phyloP scores from a whole-genome alignment of 2,113 vertebrate species.

The Thunnus thynnus region DNA sequence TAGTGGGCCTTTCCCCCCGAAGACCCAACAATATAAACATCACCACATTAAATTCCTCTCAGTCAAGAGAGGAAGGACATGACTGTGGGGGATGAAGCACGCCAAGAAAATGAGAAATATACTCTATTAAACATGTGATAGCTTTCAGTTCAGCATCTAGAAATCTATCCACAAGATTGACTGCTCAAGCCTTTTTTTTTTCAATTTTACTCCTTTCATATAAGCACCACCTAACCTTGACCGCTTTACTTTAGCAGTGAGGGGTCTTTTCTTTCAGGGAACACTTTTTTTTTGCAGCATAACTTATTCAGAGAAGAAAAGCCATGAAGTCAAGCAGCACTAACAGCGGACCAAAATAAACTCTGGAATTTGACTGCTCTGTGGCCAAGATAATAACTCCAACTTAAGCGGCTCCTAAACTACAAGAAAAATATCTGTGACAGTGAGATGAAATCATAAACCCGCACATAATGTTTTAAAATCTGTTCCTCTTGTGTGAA shows the following conservation, averaged over 20 bases:
- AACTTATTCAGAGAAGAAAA: constrained; percentile 58
- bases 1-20: constrained; percentile 8
- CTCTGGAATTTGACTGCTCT: constrained; percentile 60
- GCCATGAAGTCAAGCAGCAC: constrained; percentile 55
- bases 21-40: constrained; percentile 40
- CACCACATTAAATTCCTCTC: constrained; percentile 29
- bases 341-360: constrained; percentile 71
- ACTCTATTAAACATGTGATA: constrained; percentile 22
- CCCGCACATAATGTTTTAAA: constrained; percentile 21
- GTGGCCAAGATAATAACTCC: constrained; percentile 21
- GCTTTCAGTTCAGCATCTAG: not conserved
- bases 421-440: not conserved
- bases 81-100: not conserved
- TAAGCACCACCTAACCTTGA: not conserved
- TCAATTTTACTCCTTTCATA: not conserved
- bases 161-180: not conserved
- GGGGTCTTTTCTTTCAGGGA: constrained; percentile 20
- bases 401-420: constrained; percentile 22
- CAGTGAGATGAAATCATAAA: not conserved
- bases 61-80: not conserved
- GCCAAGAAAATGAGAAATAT: constrained; percentile 8
- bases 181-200: not conserved
- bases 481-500: not conserved
- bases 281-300: constrained; percentile 15
- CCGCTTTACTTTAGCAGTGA: not conserved